A percentile compares a stretch with the other conserved stretches of the same genome.
phyloP scores from a whole-genome alignment of 2,113 vertebrate species.

The Caracal caracal region DNA sequence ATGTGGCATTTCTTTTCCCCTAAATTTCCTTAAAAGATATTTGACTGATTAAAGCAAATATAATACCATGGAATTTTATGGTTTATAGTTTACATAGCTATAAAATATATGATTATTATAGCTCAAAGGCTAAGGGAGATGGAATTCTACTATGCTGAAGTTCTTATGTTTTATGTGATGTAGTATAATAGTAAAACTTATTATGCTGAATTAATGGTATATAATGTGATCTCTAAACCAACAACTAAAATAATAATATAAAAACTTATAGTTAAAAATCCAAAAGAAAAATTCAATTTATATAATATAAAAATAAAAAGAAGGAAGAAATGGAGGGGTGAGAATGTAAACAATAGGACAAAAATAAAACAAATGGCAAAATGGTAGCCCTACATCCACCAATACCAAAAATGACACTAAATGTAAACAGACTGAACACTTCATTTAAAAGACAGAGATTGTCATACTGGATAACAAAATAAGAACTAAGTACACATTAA shows the following conservation, averaged over 20 bases:
- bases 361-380: conserved; percentile 22
- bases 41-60: conserved; percentile 1
- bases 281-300: background rate
- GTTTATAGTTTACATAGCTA: background rate
- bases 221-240: background rate
- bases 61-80: background rate
- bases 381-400: background rate
- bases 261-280: background rate
- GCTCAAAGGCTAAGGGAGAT: background rate
- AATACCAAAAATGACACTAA: background rate
- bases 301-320: background rate
- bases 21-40: background rate
- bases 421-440: background rate
- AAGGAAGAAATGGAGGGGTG: background rate
- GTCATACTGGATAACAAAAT: background rate
- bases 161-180: background rate
- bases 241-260: background rate
- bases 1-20: background rate
- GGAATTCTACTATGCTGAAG: background rate
- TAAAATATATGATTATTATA: background rate
- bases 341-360: background rate
- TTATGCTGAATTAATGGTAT: background rate
- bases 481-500: background rate
- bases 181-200: background rate
- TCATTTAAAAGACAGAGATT: background rate